Conservation (phyloP, 2,888 invertebrate genomes). For the Celastrina argiolus region DNA sequence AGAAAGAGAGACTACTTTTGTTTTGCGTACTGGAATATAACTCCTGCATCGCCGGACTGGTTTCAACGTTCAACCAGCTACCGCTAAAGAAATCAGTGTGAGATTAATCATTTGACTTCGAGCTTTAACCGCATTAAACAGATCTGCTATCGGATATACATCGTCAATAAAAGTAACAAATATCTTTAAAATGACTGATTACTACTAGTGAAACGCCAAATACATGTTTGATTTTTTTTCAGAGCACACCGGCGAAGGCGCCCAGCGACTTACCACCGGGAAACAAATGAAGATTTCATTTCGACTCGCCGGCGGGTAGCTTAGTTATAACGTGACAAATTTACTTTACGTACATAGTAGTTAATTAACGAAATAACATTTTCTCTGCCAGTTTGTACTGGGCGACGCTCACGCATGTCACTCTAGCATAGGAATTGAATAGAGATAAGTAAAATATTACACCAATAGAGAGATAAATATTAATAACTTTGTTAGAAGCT, state of each 20-base stretch:
- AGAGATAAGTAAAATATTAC: constrained; percentile 67
- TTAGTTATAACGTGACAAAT: constrained; percentile 21
- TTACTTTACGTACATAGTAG: constrained; percentile 21
- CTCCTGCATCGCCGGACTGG: no score
- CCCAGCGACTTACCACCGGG: not conserved
- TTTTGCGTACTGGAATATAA: no score
- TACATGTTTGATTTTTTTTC: constrained; percentile 4
- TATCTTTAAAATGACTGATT: no score
- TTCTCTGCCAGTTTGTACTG: constrained; percentile 7
- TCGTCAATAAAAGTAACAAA: no score
- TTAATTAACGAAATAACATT: constrained; percentile 14
- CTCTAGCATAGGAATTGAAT: constrained; percentile 74
- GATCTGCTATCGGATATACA: no score
- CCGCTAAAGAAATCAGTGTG: no score
- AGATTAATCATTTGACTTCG: no score
- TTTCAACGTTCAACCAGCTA: no score
- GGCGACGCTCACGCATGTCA: constrained; percentile 43
- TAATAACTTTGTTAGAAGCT: constrained; percentile 63
- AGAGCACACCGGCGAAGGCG: constrained; percentile 11
- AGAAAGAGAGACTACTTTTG: no score
- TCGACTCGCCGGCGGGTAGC: not conserved
- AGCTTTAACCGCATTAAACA: no score
- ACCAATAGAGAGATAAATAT: constrained; percentile 60
- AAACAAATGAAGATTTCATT: not conserved
- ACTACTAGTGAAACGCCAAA: not conserved